Evolutionary conservation across 2,797 vertebrate genomes (phyloP).

Genomic region (Acanthurus tractus): DNA sequence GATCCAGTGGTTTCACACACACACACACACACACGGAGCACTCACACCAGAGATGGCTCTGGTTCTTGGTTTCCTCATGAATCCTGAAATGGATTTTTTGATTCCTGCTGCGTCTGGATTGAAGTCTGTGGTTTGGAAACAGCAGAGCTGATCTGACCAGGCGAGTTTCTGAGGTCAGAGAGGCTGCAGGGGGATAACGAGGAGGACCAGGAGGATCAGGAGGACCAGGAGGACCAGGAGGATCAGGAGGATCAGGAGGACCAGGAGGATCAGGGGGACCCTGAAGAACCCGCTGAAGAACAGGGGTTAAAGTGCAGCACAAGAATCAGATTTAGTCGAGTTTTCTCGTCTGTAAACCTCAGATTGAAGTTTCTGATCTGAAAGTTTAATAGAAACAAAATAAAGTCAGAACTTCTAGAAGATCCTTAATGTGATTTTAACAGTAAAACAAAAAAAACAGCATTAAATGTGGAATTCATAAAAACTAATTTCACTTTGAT

Average conservation of each 20-base stretch:
- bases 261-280: no score
- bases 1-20: slow-evolving; percentile 10
- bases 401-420: background rate
- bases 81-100: slow-evolving; percentile 16
- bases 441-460: no score
- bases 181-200: background rate
- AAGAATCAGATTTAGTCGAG: no score
- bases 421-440: background rate
- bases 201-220: no score
- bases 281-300: background rate
- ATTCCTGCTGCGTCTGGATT: slow-evolving; percentile 15
- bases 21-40: background rate
- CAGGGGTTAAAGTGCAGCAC: background rate
- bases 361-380: background rate
- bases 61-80: slow-evolving; percentile 27
- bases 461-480: no score
- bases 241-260: no score
- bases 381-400: background rate
- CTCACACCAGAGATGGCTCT: background rate
- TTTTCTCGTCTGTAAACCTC: background rate
- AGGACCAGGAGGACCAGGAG: background rate
- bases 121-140: slow-evolving; percentile 46
- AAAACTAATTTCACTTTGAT: no score
- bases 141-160: background rate
- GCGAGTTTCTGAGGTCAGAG: slow-evolving; percentile 1